Conservation (phyloP, 1,140 invertebrate genomes). For the Coptotermes formosanus region DNA sequence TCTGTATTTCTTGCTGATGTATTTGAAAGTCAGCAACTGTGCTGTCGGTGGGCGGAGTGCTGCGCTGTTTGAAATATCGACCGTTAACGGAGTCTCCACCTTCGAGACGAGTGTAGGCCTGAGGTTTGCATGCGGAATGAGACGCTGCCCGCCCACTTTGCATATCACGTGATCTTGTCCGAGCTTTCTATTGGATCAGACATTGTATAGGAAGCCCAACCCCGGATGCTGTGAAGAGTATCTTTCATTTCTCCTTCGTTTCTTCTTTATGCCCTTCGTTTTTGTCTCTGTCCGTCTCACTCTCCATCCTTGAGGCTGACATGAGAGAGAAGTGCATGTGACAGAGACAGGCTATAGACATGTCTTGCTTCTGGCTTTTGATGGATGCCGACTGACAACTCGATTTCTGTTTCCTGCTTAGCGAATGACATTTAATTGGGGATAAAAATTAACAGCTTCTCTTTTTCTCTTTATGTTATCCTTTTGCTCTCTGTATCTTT, state of each 20-base stretch:
- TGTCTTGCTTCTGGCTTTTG: not conserved
- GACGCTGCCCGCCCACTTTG: not conserved
- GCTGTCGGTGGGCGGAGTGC: not conserved
- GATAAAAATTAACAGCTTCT: not conserved
- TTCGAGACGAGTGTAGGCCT: not conserved
- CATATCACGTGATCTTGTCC: not conserved
- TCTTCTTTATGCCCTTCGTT: not conserved
- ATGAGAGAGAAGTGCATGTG: not conserved
- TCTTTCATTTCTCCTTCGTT: slow-evolving; percentile 14
- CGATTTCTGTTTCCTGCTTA: not conserved
- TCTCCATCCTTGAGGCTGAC: not conserved
- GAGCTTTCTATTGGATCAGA: not conserved
- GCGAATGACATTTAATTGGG: not conserved
- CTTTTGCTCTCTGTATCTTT: not conserved
- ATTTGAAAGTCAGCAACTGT: not conserved
- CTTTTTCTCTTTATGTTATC: not conserved
- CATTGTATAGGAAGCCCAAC: not conserved
- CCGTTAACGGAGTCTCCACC: not conserved
- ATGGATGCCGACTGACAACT: not conserved
- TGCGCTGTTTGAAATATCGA: not conserved
- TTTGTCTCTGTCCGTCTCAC: not conserved
- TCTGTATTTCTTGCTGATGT: not conserved
- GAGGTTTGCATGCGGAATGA: slow-evolving; percentile 13
- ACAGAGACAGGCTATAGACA: not conserved
- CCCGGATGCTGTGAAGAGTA: slow-evolving; percentile 1